Percentiles rank a stretch among this genome's conserved stretches.
These are phyloP conservation scores for Anniella stebbinsi DNA, from an alignment of 2,797 vertebrate species.

Conservation along the genomic window DNA sequence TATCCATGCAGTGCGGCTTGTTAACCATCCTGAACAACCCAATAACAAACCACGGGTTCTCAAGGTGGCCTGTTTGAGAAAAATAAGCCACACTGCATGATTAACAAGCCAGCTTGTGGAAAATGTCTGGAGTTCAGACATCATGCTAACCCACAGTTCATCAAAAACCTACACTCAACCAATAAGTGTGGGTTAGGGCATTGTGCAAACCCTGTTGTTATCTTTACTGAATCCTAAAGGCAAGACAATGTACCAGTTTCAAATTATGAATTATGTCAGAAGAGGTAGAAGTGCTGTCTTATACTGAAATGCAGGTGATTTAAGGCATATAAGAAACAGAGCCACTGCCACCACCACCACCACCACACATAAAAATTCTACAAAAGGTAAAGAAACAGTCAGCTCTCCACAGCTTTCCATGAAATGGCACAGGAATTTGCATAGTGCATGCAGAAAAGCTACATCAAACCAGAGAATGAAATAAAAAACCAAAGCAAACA, in stretches of 20 bases:
- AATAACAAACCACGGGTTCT: no score
- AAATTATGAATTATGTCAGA: background rate
- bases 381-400: constrained; percentile 31
- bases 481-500: constrained; percentile 20
- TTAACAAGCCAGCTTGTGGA: no score
- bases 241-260: background rate
- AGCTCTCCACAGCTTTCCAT: background rate
- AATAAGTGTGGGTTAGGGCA: no score
- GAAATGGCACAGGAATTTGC: background rate
- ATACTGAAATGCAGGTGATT: constrained; percentile 21
- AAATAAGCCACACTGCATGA: background rate
- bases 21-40: no score
- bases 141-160: no score
- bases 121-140: no score
- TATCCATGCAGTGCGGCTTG: no score
- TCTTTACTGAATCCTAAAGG: constrained; percentile 2
- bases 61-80: background rate
- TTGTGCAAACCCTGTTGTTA: background rate
- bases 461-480: background rate
- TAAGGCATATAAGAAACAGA: constrained; percentile 11
- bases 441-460: background rate
- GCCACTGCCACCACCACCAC: background rate
- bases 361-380: background rate
- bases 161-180: no score
- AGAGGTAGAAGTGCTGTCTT: background rate